Conservation (phyloP, 2,888 invertebrate genomes). For the Saturnia japonica region DNA sequence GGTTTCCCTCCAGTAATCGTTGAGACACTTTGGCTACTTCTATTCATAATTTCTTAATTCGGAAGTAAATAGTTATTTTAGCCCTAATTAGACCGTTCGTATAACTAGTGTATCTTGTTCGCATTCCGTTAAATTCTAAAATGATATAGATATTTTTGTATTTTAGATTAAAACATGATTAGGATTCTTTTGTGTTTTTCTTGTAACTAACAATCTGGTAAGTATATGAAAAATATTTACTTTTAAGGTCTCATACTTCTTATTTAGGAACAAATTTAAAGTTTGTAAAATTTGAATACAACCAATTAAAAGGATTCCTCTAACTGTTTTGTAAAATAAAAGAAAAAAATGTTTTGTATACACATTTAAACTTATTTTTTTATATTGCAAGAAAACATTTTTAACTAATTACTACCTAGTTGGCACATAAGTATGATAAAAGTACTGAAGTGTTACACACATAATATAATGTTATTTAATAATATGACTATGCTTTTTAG, state of each 20-base stretch:
- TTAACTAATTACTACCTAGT: no score
- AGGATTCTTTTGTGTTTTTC: neutral
- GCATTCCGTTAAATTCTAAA: neutral
- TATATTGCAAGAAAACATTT: no score
- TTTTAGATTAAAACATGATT: neutral
- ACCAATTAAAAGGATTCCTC: slow-evolving; percentile 24
- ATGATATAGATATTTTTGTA: neutral
- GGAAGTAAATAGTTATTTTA: neutral
- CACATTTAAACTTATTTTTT: neutral
- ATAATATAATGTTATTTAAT: neutral
- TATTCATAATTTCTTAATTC: neutral
- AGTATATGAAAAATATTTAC: neutral
- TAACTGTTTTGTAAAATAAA: slow-evolving; percentile 22
- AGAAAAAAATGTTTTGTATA: neutral
- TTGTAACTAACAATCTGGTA: neutral
- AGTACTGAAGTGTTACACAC: neutral
- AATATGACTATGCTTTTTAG: neutral
- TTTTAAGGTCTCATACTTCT: neutral
- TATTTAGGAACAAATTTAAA: neutral
- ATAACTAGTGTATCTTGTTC: neutral
- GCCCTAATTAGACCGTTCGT: neutral
- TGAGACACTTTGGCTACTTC: neutral
- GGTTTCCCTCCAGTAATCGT: neutral
- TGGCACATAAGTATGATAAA: no score
- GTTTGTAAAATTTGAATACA: neutral